These are phyloP conservation scores for Monarcha castaneiventris DNA, from an alignment of 2,113 vertebrate species.

Conservation along the genomic window DNA sequence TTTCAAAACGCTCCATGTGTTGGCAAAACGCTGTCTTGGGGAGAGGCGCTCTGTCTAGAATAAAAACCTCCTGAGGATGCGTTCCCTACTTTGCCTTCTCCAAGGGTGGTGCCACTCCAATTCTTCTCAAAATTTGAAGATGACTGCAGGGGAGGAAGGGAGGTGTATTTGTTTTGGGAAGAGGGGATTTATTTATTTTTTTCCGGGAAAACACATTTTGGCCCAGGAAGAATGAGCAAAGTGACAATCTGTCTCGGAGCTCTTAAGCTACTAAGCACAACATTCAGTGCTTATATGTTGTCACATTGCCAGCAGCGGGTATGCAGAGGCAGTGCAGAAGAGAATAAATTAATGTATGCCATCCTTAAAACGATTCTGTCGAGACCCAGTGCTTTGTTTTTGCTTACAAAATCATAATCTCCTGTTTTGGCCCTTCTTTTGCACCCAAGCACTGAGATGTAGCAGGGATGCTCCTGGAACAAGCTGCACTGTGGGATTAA, in stretches of 20 bases:
- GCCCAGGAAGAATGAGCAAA: slow-evolving; percentile 10
- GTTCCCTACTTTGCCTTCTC: background rate
- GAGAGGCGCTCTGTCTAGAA: slow-evolving; percentile 24
- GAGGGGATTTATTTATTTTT: background rate
- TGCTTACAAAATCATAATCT: background rate
- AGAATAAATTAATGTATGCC: background rate
- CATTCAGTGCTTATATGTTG: slow-evolving; percentile 1
- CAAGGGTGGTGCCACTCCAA: background rate
- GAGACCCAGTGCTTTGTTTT: background rate
- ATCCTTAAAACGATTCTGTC: background rate
- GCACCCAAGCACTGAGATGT: background rate
- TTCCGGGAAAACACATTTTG: background rate
- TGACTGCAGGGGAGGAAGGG: background rate
- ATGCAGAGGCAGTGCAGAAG: background rate
- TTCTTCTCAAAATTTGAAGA: background rate
- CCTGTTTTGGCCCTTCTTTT: background rate
- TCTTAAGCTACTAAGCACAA: slow-evolving; percentile 29
- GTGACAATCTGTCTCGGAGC: slow-evolving; percentile 27
- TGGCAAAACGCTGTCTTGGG: slow-evolving; percentile 24
- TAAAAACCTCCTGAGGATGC: background rate
- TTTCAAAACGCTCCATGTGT: slow-evolving; percentile 38
- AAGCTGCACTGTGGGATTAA: background rate
- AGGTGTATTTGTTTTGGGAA: background rate
- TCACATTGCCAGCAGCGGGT: background rate
- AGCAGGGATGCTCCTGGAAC: background rate